Evolutionary conservation across 2,797 vertebrate genomes (phyloP).

Genomic region (Micromesistius poutassou): DNA sequence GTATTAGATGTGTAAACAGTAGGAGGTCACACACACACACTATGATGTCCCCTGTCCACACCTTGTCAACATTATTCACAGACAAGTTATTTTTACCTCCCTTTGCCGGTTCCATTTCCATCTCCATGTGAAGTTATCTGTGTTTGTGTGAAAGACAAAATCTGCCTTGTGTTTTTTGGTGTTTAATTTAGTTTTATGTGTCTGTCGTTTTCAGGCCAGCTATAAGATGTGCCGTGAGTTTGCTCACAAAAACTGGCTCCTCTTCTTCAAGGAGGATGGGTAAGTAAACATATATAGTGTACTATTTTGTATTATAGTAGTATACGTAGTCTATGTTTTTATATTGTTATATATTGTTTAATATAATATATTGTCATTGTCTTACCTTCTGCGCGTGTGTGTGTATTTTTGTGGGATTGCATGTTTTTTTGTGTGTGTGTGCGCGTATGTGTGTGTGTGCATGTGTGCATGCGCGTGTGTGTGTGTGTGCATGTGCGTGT

Average conservation of each 20-base stretch:
- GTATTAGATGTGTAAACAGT: no score
- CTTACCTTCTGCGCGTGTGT: background rate
- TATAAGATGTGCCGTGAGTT: constrained; percentile 94
- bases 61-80: background rate
- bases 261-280: constrained; percentile 91
- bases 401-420: constrained; percentile 11
- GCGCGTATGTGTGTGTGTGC: constrained; percentile 8
- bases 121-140: background rate
- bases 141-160: no score
- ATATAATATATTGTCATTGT: no score
- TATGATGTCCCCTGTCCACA: no score
- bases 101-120: background rate
- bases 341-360: background rate
- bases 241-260: constrained; percentile 94
- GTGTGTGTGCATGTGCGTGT: constrained; percentile 29
- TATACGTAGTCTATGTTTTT: background rate
- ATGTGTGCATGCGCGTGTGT: constrained; percentile 14
- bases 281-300: constrained; percentile 56
- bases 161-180: no score
- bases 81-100: background rate
- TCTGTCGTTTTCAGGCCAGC: constrained; percentile 55
- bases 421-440: constrained; percentile 25
- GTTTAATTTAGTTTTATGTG: background rate
- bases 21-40: no score
- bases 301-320: background rate